These are phyloP conservation scores for Drosophila neoperkinsi DNA, from an alignment of 2,888 invertebrate species.

Conservation along the genomic window DNA sequence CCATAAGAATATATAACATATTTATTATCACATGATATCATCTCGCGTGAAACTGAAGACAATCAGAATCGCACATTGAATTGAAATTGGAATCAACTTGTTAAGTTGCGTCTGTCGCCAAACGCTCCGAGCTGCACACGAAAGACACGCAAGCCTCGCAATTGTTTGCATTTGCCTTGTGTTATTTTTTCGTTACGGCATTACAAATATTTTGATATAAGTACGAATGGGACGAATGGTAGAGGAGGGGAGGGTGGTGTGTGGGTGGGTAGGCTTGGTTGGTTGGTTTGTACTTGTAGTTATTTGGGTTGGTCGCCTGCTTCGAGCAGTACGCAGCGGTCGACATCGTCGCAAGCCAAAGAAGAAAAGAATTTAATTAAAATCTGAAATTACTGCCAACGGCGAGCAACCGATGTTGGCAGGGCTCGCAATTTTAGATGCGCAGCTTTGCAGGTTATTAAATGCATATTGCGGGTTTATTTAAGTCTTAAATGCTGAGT, in stretches of 20 bases:
- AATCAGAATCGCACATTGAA: constrained; percentile 22
- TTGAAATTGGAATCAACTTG: constrained; percentile 27
- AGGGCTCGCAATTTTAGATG: constrained; percentile 66
- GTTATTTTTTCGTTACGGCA: constrained; percentile 46
- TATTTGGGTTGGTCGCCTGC: constrained; percentile 49
- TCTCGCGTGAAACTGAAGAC: constrained; percentile 7
- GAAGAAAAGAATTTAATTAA: constrained; percentile 78
- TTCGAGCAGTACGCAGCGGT: constrained; percentile 42
- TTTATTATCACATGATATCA: background rate
- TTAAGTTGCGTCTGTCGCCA: constrained; percentile 11
- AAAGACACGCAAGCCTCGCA: constrained; percentile 26
- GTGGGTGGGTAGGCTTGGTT: background rate
- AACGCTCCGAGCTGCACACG: constrained; percentile 18
- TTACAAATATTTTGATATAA: constrained; percentile 56
- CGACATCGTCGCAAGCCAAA: constrained; percentile 42
- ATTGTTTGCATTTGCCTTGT: constrained; percentile 45
- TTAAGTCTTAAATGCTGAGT: constrained; percentile 34
- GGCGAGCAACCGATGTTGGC: constrained; percentile 54
- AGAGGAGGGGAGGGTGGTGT: background rate
- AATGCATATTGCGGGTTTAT: constrained; percentile 51
- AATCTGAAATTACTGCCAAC: constrained; percentile 74
- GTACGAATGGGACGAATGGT: constrained; percentile 2
- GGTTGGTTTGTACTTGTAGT: constrained; percentile 17
- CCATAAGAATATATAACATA: background rate
- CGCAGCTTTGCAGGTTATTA: constrained; percentile 51